Evolutionary conservation across 1,140 invertebrate species (phyloP).

Genomic region (Galendromus occidentalis): DNA sequence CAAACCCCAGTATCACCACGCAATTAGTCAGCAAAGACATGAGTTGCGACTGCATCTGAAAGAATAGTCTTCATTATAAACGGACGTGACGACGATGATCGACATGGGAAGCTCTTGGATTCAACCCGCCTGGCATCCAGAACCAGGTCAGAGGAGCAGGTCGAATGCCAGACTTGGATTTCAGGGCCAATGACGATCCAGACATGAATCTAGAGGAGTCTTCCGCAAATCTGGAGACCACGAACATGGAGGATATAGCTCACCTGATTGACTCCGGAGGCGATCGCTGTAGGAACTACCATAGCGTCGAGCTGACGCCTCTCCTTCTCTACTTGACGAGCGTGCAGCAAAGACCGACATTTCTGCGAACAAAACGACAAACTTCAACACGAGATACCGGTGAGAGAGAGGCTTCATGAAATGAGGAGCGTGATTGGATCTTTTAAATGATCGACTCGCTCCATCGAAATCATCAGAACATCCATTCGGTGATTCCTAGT

Average conservation of each 20-base stretch:
- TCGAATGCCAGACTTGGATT: background rate
- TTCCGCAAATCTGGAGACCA: background rate
- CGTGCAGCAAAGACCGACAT: background rate
- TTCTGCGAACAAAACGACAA: background rate
- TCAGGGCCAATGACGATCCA: background rate
- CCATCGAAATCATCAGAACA: background rate
- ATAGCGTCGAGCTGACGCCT: conserved; percentile 3
- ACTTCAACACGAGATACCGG: background rate
- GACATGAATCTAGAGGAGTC: background rate
- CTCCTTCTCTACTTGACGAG: background rate
- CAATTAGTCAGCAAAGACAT: conserved; percentile 46
- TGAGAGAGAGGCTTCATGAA: background rate
- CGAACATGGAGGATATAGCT: background rate
- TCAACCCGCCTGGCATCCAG: background rate
- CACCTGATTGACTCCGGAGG: conserved; percentile 1
- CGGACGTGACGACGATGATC: background rate
- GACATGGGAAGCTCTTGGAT: background rate
- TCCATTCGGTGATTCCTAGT: too few species aligned
- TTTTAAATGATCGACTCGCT: background rate
- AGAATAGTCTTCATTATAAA: background rate
- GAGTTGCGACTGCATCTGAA: conserved; percentile 7
- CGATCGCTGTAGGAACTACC: background rate
- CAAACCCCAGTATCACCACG: conserved; percentile 55
- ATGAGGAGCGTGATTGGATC: background rate
- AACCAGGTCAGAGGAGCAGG: background rate